A percentile compares a stretch with the other conserved stretches of the same genome.
phyloP scores from a whole-genome alignment of 64 coral and sea anemone genomes.

The Trachythela sp. region DNA sequence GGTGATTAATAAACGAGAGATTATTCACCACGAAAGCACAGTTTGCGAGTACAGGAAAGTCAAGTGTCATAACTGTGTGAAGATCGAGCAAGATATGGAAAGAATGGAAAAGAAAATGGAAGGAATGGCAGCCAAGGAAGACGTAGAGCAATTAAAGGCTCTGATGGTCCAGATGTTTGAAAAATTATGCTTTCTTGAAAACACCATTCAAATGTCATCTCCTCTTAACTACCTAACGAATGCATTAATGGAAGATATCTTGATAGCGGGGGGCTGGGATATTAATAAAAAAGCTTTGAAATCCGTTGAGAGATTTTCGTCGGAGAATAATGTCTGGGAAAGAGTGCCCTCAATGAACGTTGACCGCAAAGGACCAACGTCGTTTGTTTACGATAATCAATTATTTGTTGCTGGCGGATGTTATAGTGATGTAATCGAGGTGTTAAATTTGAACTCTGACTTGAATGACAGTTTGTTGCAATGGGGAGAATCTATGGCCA shows the following conservation, averaged over 20 bases:
- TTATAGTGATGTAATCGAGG: neutral
- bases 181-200: neutral
- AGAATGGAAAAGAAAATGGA: neutral
- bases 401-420: neutral
- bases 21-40: neutral
- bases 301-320: neutral
- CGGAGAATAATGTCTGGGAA: neutral
- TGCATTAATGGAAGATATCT: neutral
- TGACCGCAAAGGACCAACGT: neutral
- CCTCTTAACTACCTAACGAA: neutral
- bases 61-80: neutral
- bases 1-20: neutral
- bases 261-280: neutral
- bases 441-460: neutral
- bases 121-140: neutral
- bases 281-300: neutral
- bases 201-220: neutral
- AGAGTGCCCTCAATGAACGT: neutral
- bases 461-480: neutral
- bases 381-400: neutral
- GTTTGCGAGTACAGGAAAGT: conserved; percentile 15
- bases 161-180: neutral
- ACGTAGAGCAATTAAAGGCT: neutral
- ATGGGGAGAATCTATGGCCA: neutral
- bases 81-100: neutral